These are phyloP conservation scores for Heteropelma amictum DNA, from an alignment of 2,888 invertebrate species.

Conservation along the genomic window DNA sequence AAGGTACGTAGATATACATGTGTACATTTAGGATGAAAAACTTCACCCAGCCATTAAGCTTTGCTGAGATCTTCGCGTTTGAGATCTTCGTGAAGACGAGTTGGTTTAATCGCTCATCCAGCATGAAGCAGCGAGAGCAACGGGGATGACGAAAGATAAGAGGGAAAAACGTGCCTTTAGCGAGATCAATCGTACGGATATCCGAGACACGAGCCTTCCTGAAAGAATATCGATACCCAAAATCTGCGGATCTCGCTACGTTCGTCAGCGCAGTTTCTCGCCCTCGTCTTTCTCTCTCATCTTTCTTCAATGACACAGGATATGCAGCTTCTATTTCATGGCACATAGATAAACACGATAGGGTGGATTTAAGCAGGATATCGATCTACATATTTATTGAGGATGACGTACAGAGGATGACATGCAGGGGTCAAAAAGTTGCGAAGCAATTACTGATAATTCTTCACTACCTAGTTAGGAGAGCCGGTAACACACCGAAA, in stretches of 20 bases:
- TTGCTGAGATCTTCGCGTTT: slow-evolving; percentile 62
- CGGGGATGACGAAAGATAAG: slow-evolving; percentile 37
- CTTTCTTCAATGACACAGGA: neutral
- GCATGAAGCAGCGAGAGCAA: slow-evolving; percentile 27
- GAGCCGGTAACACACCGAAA: too few species aligned
- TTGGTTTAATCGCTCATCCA: slow-evolving; percentile 30
- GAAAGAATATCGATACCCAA: slow-evolving; percentile 60
- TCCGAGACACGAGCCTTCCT: slow-evolving; percentile 64
- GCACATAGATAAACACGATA: slow-evolving; percentile 10
- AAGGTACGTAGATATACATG: neutral
- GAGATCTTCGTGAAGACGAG: slow-evolving; percentile 30
- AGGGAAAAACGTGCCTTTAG: slow-evolving; percentile 68
- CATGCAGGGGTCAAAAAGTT: too few species aligned
- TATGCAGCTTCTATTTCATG: neutral
- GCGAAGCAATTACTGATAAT: too few species aligned
- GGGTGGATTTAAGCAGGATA: neutral
- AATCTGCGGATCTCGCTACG: slow-evolving; percentile 42
- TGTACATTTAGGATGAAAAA: slow-evolving; percentile 12
- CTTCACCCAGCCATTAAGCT: slow-evolving; percentile 64
- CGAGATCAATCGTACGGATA: slow-evolving; percentile 72
- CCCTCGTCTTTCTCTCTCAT: neutral
- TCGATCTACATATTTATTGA: too few species aligned
- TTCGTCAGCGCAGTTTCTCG: slow-evolving; percentile 9
- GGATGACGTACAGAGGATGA: too few species aligned
- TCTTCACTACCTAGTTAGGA: too few species aligned